Evolutionary conservation across 2,888 invertebrate species (phyloP).

Genomic region (Philopedon plagiatum): DNA sequence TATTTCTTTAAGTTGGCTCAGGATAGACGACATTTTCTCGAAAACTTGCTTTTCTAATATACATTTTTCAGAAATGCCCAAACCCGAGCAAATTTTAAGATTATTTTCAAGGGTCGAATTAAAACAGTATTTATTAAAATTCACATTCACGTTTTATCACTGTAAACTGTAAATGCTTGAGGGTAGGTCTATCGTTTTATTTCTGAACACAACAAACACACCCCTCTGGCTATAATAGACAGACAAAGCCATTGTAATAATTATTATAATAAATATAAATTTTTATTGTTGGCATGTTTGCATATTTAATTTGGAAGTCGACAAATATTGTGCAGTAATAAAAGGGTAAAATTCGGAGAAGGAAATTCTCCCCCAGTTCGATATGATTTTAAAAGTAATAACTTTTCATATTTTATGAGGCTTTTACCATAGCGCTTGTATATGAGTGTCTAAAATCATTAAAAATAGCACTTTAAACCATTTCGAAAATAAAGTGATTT

Average conservation of each 20-base stretch:
- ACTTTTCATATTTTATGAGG: conserved; percentile 16
- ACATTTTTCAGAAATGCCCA: no score
- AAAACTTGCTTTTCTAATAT: no score
- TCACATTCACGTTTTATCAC: no score
- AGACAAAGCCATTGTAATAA: conserved; percentile 2
- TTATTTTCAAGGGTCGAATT: no score
- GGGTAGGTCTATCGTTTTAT: no score
- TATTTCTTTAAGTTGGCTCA: no score
- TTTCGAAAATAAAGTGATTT: neutral
- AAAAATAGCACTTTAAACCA: conserved; percentile 13
- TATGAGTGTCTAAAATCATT: conserved; percentile 14
- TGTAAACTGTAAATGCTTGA: no score
- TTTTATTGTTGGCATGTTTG: conserved; percentile 42
- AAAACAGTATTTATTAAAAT: no score
- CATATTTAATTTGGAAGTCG: conserved; percentile 31
- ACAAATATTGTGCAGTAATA: conserved; percentile 36
- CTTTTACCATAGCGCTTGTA: neutral
- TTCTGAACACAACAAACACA: neutral
- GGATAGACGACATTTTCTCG: no score
- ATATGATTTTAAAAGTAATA: conserved; percentile 16
- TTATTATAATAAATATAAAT: conserved; percentile 35
- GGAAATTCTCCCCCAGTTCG: conserved; percentile 35
- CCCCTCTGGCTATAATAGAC: neutral
- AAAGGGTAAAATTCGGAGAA: conserved; percentile 35
- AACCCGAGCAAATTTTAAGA: no score